Evolutionary conservation across 2,113 vertebrate species (phyloP), one percentile per base, ranked within the genome.

Genomic region (Mohoua ochrocephala): DNA sequence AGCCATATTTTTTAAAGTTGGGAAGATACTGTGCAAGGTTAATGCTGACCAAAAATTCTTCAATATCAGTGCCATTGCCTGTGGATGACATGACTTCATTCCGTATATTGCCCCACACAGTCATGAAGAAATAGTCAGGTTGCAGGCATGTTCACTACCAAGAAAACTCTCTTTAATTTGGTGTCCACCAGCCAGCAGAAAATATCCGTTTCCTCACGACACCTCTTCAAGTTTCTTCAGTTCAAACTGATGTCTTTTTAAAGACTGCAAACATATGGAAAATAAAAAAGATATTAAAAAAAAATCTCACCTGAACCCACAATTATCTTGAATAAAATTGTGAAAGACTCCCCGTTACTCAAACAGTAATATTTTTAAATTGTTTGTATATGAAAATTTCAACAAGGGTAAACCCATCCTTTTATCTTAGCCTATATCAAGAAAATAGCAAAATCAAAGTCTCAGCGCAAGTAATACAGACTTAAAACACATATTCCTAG

Each of bases 11-110:
- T 11, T 89, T 97, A 90, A 99, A 99, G 74, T 87, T 93, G 16
- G 68, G 33, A 79, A 96, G 94, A 71, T 99, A 99, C 59, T 99
- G 99, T 42, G 98, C 92, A 94, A 99, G 98, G 89, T 98, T 99
- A 89, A 99, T 98, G 87, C 96, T 96, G 65, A 87, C 92, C 57
- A 99, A 97, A 98, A 99, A 99, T 90, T 97, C 97, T 93, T 57
- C 94, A 39, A 99, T 97, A 60, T 98, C 98, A 44, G 87, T 85
- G 79, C 86, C 88, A 18, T 73, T 91, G 89, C 98, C 96, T 26
- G 80, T 91, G 91, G 96, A 97, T 94, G 97, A 97, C 99, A 99
- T 99, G 95, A 92, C 94, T 97, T 98, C 96, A 98, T 98, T 89
- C 80, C 96, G 73, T 87, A 89, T 76, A 49, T 21, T 73, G 77